These are phyloP conservation scores for Turnix velox DNA, from an alignment of 2,113 vertebrate species.

Conservation along the genomic window DNA sequence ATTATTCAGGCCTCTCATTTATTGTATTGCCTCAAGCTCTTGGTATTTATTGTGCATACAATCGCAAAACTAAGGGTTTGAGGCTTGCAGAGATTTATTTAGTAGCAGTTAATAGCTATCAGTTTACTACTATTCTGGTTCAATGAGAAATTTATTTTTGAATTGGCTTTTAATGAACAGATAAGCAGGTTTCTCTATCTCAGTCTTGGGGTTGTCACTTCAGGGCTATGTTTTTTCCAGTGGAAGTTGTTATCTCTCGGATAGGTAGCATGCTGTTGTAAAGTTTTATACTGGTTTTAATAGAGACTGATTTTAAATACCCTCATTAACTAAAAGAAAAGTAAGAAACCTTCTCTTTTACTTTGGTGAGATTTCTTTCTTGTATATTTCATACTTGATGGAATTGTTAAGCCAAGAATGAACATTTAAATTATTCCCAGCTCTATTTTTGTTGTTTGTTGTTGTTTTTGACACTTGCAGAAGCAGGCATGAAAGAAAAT, in stretches of 20 bases:
- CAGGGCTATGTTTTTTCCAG: not conserved
- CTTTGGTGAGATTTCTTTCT: not conserved
- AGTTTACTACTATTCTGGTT: not conserved
- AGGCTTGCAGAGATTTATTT: slow-evolving; percentile 7
- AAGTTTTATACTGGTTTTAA: not conserved
- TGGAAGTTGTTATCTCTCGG: not conserved
- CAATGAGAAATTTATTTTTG: not conserved
- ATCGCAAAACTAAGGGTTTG: not conserved
- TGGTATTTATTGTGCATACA: slow-evolving; percentile 47
- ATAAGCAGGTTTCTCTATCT: not conserved
- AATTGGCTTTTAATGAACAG: slow-evolving; percentile 12
- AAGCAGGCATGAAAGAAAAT: not conserved
- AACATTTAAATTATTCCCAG: not conserved
- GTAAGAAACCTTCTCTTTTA: not conserved
- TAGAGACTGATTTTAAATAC: not conserved
- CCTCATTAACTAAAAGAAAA: not conserved
- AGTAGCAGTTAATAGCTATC: not conserved
- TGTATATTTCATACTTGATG: not conserved
- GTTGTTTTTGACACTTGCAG: not conserved
- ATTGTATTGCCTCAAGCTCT: slow-evolving; percentile 42
- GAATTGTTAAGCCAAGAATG: not conserved
- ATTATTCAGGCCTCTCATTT: slow-evolving; percentile 49
- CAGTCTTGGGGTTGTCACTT: not conserved
- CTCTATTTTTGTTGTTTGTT: not conserved
- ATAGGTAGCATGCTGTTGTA: not conserved